These are phyloP conservation scores for Gymnocephalus cernua DNA, from an alignment of 2,113 vertebrate species.

Conservation along the genomic window DNA sequence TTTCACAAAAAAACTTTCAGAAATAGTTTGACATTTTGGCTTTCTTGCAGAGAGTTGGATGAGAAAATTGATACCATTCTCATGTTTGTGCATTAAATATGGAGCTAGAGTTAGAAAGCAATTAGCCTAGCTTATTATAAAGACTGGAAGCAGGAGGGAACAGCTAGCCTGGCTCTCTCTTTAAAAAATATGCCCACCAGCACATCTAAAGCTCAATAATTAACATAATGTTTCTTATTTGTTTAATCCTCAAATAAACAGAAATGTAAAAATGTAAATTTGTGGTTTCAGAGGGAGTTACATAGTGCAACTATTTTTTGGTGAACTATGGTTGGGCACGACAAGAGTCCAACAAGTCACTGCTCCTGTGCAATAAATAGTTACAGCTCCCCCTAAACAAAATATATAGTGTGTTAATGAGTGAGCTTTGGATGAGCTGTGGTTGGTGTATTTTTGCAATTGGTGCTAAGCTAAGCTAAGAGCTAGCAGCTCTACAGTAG, in stretches of 20 bases:
- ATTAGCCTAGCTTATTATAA: neutral
- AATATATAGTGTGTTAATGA: neutral
- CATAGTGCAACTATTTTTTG: neutral
- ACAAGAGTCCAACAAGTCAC: neutral
- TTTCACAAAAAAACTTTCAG: neutral
- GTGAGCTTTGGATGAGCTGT: neutral
- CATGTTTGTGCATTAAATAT: neutral
- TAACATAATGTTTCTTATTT: too few relatives aligned
- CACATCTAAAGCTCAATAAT: conserved; percentile 1
- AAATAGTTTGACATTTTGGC: neutral
- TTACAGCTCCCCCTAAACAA: neutral
- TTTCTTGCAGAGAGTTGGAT: neutral
- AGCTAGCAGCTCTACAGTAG: neutral
- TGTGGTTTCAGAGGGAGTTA: neutral
- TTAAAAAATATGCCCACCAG: neutral
- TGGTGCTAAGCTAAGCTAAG: conserved; percentile 13
- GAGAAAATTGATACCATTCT: neutral
- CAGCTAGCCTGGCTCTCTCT: neutral
- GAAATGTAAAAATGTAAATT: neutral
- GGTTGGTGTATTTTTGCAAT: neutral
- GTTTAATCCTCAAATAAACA: too few relatives aligned
- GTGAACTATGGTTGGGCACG: neutral
- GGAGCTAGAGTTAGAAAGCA: neutral
- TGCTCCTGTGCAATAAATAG: neutral
- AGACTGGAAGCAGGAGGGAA: neutral